These are phyloP conservation scores for Bicyclus anynana DNA, from an alignment of 1,140 invertebrate species.

Conservation along the genomic window DNA sequence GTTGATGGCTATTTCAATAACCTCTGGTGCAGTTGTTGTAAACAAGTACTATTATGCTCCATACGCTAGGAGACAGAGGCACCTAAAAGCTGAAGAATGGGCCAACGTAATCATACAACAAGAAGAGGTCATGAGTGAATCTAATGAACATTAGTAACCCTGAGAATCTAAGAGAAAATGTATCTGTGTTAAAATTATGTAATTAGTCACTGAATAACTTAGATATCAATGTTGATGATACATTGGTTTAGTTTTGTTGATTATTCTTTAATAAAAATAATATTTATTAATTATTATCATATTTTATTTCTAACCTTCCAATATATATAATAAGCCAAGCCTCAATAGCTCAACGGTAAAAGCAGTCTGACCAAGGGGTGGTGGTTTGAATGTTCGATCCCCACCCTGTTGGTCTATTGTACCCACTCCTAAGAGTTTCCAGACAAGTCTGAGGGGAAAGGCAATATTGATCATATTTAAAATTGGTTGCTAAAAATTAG, in stretches of 20 bases:
- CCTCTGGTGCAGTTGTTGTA: constrained; percentile 35
- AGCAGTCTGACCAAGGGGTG: no score
- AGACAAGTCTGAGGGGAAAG: no score
- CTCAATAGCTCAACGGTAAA: no score
- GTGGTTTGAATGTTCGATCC: no score
- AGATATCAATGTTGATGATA: neutral
- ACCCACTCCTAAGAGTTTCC: no score
- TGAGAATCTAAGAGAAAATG: neutral
- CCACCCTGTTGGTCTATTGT: no score
- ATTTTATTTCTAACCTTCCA: neutral
- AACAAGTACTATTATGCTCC: constrained; percentile 45
- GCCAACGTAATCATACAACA: constrained; percentile 54
- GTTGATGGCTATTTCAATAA: constrained; percentile 53
- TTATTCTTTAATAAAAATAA: neutral
- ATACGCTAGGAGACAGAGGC: constrained; percentile 38
- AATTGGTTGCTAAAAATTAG: no score
- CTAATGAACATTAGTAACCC: neutral
- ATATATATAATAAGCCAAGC: no score
- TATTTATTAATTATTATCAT: neutral
- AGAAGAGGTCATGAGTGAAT: constrained; percentile 40
- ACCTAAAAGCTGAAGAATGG: constrained; percentile 50
- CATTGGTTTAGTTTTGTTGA: neutral
- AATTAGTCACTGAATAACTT: neutral
- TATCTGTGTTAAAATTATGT: neutral
- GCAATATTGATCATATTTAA: no score